Evolutionary conservation across 2,888 invertebrate species (phyloP).

Genomic region (Chymomyza fuscimana): DNA sequence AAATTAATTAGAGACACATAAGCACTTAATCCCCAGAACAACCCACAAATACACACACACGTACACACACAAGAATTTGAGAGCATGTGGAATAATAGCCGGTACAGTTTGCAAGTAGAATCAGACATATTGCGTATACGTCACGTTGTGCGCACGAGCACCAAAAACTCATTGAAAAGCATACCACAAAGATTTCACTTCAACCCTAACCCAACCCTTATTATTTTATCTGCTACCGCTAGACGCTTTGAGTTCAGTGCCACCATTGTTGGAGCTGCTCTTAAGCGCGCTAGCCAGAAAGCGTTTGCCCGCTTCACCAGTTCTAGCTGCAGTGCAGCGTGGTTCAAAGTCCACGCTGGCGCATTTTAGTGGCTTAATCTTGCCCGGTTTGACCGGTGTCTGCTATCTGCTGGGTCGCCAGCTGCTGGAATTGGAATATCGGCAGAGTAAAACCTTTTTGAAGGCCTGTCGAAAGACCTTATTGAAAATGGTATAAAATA

Average conservation of each 20-base stretch:
- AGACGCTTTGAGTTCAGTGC: background rate
- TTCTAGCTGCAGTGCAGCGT: background rate
- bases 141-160: constrained; percentile 42
- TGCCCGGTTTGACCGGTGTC: constrained; percentile 58
- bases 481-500: constrained; percentile 97
- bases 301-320: constrained; percentile 10
- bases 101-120: background rate
- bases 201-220: background rate
- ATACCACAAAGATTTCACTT: no score
- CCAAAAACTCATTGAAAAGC: background rate
- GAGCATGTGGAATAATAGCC: background rate
- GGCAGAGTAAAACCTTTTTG: constrained; percentile 90
- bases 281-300: constrained; percentile 31
- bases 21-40: constrained; percentile 38
- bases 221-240: background rate
- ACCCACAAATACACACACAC: constrained; percentile 28
- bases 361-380: constrained; percentile 52
- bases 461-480: constrained; percentile 95
- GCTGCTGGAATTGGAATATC: constrained; percentile 83
- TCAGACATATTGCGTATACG: constrained; percentile 26
- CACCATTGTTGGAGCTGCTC: constrained; percentile 11
- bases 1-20: constrained; percentile 63
- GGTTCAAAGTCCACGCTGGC: constrained; percentile 52
- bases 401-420: constrained; percentile 83
- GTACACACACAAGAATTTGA: constrained; percentile 11